These are phyloP conservation scores for Neodontobutis hainanensis DNA, from an alignment of 2,113 vertebrate species.

Conservation along the genomic window DNA sequence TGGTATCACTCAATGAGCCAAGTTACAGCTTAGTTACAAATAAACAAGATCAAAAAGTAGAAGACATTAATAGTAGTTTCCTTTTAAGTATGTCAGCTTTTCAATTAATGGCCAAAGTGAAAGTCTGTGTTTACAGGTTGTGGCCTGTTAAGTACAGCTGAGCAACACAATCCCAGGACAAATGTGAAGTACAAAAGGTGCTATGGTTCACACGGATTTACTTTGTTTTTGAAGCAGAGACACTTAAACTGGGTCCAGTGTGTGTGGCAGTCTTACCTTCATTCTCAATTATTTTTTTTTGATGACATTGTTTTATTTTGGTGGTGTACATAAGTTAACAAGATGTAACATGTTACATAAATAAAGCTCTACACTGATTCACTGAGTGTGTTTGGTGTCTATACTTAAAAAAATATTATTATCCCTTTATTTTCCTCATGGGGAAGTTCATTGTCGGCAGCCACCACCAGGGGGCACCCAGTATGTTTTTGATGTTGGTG, in stretches of 20 bases:
- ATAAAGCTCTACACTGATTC: too few relatives aligned
- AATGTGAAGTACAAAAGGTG: not conserved
- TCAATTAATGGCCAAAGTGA: not conserved
- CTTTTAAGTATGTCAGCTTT: conserved; percentile 11
- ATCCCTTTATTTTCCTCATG: too few relatives aligned
- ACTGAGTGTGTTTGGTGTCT: too few relatives aligned
- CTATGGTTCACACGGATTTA: not conserved
- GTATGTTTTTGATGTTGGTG: too few relatives aligned
- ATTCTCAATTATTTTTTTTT: too few relatives aligned
- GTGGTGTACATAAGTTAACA: too few relatives aligned
- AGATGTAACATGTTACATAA: too few relatives aligned
- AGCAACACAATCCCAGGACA: not conserved
- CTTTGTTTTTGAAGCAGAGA: not conserved
- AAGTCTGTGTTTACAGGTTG: not conserved
- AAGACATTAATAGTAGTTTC: conserved; percentile 20
- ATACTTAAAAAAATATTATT: too few relatives aligned
- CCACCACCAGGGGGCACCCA: too few relatives aligned
- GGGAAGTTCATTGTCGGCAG: too few relatives aligned
- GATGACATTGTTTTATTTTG: too few relatives aligned
- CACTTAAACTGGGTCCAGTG: not conserved
- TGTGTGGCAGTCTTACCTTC: too few relatives aligned
- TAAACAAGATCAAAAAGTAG: conserved; percentile 21
- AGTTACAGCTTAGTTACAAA: conserved; percentile 48
- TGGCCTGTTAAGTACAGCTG: not conserved
- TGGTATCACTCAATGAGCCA: conserved; percentile 14